These are phyloP conservation scores for Dryobota labecula DNA, from an alignment of 2,888 invertebrate species.

Conservation along the genomic window DNA sequence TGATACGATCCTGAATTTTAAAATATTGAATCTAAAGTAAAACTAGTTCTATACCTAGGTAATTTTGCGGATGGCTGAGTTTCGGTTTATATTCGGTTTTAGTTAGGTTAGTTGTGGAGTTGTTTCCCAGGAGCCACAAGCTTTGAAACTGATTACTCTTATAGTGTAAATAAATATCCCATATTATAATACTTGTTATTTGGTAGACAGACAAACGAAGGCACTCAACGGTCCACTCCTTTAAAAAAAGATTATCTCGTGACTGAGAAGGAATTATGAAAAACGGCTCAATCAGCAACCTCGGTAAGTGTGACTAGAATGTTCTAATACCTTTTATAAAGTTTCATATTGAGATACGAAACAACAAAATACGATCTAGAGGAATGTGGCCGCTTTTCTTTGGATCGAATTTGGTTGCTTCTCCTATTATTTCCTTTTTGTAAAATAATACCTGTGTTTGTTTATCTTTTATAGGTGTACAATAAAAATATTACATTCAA, in stretches of 20 bases:
- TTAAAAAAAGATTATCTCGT: too few relatives aligned
- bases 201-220: neutral
- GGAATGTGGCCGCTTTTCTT: too few relatives aligned
- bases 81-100: constrained; percentile 3
- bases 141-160: constrained; percentile 9
- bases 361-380: too few relatives aligned
- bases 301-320: too few relatives aligned
- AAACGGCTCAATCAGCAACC: too few relatives aligned
- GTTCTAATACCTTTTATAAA: too few relatives aligned
- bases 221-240: too few relatives aligned
- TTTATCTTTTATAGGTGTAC: neutral
- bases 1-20: constrained; percentile 1
- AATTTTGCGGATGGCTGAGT: constrained; percentile 6
- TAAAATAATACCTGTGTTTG: neutral
- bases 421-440: neutral
- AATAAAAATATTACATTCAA: neutral
- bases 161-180: neutral
- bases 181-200: neutral
- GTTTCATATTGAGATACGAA: too few relatives aligned
- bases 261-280: too few relatives aligned
- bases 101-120: constrained; percentile 7
- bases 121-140: constrained; percentile 3
- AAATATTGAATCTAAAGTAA: constrained; percentile 17
- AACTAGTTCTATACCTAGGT: neutral
- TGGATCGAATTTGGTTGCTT: too few relatives aligned